Evolutionary conservation across 2,797 vertebrate genomes (phyloP).

Genomic region (Sus cebifrons): DNA sequence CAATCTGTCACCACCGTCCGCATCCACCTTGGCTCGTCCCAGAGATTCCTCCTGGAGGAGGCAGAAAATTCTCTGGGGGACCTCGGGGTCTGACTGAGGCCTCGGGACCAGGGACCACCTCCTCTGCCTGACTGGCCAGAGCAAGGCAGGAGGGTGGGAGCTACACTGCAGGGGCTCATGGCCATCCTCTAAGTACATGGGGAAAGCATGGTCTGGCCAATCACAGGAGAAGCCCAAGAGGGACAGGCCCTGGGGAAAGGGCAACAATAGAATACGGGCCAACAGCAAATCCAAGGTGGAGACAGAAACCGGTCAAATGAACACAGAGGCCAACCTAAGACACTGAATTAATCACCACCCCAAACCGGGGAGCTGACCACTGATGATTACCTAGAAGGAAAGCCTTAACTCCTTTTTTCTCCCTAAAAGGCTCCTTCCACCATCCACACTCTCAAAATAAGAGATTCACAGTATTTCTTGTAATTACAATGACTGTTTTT

Average conservation of each 20-base stretch:
- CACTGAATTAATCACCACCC: not conserved
- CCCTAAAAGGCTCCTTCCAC: not conserved
- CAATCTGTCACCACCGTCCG: too few species aligned
- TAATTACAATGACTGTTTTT: not conserved
- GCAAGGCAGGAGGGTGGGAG: not conserved
- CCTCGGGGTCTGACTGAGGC: rapidly evolving
- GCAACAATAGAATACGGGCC: not conserved
- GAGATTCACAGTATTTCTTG: not conserved
- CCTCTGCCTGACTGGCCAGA: not conserved
- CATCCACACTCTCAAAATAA: not conserved
- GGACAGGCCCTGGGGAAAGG: not conserved
- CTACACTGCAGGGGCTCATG: rapidly evolving
- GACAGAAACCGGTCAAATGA: not conserved
- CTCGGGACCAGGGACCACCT: not conserved
- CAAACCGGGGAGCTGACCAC: not conserved
- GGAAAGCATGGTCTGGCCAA: not conserved
- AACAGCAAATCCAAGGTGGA: not conserved
- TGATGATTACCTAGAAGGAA: not conserved
- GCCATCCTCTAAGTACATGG: not conserved
- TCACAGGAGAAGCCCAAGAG: not conserved
- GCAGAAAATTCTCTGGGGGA: not conserved
- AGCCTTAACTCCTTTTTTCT: not conserved
- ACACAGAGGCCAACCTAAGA: not conserved
- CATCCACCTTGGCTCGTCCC: not conserved
- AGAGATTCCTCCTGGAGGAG: not conserved